Base-by-base conservation (phyloP, 2,888 invertebrate genomes). In the Thalpophila matura region DNA sequence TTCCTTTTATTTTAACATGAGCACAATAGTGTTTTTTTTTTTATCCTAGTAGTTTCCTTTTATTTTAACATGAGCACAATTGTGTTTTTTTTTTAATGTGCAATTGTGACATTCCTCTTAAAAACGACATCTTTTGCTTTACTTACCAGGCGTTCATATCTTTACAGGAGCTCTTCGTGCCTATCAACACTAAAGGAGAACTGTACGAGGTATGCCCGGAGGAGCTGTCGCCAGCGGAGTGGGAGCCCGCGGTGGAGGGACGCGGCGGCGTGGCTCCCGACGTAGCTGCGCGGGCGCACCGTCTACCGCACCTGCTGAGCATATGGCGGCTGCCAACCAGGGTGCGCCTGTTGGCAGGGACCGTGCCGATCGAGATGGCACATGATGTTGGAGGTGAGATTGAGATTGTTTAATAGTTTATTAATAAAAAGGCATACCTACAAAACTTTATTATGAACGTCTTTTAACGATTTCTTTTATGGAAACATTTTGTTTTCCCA, bases 111-210 rank as follows among this genome's bases (percentile, higher is more conserved):
- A n/a, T n/a, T n/a, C n/a, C n/a, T 5, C 4, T 22, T 12, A 10
- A 18, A n/a, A 24, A 16, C 2, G 10, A 1, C 14, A 14, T 3
- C 18, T 7, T 9, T 3, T 5, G 18, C 43, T 37, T 58, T 31
- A 71, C 62, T 62, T 55, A 80, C 66, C 69, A 74, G 65, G 50
- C 33, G 3, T 27, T 50, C 54, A 69, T 82, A 46, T 57, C 31
- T 93, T 95, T 75, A 5, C 96, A 96, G 96, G 96, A 96, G 87
- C 93, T 97, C 76, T 97, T 97, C 90, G 96, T 97, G 77, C 97
- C 97, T 24, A 95, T 97, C 83, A 96, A 97, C 80, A 96, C 97
- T 53, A 97, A 97, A 87, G 97, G 97, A 40, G 97, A 97, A 88
- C 96, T 97, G 88, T 97, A 97, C 88, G 92, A 97, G 92, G 89